Conservation (phyloP, 2,113 vertebrate genomes). For the Brienomyrus brachyistius region DNA sequence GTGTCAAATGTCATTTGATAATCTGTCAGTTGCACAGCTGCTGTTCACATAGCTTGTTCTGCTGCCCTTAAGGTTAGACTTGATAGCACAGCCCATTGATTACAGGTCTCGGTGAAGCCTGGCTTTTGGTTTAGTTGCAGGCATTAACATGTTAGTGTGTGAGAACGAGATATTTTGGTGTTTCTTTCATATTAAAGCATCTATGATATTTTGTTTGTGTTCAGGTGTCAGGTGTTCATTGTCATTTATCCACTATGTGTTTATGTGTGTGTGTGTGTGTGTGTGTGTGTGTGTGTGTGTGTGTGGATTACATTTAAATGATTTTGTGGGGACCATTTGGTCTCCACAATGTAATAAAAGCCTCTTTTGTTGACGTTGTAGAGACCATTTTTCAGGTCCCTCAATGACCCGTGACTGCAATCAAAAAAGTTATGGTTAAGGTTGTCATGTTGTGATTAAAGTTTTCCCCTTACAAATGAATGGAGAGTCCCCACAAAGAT, state of each 20-base stretch:
- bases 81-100: background rate
- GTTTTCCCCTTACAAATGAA: no score
- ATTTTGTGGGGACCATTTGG: no score
- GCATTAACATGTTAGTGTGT: background rate
- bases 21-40: background rate
- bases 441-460: no score
- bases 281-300: background rate
- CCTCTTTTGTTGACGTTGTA: no score
- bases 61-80: background rate
- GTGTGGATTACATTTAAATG: background rate
- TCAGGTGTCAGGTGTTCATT: background rate
- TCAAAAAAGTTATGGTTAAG: no score
- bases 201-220: background rate
- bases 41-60: background rate
- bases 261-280: background rate
- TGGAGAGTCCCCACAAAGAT: no score
- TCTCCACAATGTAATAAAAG: background rate
- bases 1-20: background rate
- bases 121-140: background rate
- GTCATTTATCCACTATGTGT: background rate
- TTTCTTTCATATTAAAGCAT: background rate
- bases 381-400: no score
- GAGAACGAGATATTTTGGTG: background rate
- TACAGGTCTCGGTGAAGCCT: no score
- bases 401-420: no score